Evolutionary conservation across 2,888 invertebrate genomes (phyloP).

Genomic region (Ectobius pallidus): DNA sequence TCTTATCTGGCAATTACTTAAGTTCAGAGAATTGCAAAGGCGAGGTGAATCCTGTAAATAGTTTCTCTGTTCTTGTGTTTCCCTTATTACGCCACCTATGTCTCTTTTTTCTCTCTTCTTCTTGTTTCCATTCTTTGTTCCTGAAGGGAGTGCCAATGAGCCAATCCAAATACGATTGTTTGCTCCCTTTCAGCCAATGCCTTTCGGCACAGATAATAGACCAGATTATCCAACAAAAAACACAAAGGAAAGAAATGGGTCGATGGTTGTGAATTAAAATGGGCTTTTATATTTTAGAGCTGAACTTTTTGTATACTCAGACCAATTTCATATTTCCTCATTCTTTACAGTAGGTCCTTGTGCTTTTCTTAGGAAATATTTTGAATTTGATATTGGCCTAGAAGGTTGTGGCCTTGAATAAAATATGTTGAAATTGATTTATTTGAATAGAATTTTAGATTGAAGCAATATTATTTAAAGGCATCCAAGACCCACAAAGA

Average conservation of each 20-base stretch:
- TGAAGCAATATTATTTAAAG: no score
- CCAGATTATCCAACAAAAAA: neutral
- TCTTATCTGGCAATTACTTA: constrained; percentile 24
- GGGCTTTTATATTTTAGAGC: no score
- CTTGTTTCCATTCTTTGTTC: constrained; percentile 18
- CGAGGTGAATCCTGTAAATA: constrained; percentile 13
- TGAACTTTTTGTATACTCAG: no score
- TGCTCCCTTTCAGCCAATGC: constrained; percentile 10
- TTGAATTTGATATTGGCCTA: no score
- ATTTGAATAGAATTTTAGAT: no score
- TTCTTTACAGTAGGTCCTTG: no score
- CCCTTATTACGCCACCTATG: constrained; percentile 23
- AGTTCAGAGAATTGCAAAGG: neutral
- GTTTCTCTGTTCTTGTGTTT: constrained; percentile 15
- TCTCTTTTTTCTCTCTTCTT: constrained; percentile 7
- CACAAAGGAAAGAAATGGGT: neutral
- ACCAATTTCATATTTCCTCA: no score
- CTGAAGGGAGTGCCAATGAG: constrained; percentile 28
- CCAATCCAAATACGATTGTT: constrained; percentile 35
- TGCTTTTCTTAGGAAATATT: no score
- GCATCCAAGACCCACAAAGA: no score
- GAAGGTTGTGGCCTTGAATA: no score
- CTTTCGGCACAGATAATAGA: constrained; percentile 3
- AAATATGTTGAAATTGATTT: no score
- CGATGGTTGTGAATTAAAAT: neutral